A percentile compares a stretch with the other conserved stretches of the same genome.
These are phyloP conservation scores for Florisuga fusca DNA, from an alignment of 2,797 vertebrate species.

Conservation along the genomic window DNA sequence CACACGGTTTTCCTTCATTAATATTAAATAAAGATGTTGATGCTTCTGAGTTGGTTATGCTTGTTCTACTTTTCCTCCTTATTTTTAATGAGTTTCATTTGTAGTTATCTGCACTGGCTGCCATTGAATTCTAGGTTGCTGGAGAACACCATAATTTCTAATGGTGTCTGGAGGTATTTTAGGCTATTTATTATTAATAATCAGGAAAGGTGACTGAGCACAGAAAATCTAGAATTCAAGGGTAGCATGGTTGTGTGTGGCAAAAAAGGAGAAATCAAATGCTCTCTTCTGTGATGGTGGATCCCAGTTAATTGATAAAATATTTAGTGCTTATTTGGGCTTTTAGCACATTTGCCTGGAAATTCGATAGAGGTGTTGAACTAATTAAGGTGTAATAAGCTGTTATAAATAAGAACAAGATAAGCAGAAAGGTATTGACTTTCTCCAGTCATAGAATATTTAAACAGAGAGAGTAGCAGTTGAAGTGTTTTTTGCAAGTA, in stretches of 20 bases:
- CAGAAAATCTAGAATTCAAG: neutral
- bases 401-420: constrained; percentile 21
- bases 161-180: neutral
- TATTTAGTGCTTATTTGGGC: neutral
- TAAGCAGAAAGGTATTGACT: neutral
- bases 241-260: neutral
- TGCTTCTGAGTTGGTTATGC: neutral
- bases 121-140: neutral
- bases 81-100: neutral
- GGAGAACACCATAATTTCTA: neutral
- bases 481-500: neutral
- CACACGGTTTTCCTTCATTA: neutral
- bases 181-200: neutral
- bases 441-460: neutral
- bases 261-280: neutral
- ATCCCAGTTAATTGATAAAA: neutral
- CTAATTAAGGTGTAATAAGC: constrained; percentile 13
- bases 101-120: neutral
- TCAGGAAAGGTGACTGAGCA: neutral
- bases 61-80: neutral
- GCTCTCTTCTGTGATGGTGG: neutral
- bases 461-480: neutral
- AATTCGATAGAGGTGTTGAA: neutral
- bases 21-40: neutral
- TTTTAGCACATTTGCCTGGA: constrained; percentile 4